A percentile compares a stretch with the other conserved stretches of the same genome.
phyloP scores from a whole-genome alignment of 2,113 vertebrate genomes.

The Triplophysa tibetana region DNA sequence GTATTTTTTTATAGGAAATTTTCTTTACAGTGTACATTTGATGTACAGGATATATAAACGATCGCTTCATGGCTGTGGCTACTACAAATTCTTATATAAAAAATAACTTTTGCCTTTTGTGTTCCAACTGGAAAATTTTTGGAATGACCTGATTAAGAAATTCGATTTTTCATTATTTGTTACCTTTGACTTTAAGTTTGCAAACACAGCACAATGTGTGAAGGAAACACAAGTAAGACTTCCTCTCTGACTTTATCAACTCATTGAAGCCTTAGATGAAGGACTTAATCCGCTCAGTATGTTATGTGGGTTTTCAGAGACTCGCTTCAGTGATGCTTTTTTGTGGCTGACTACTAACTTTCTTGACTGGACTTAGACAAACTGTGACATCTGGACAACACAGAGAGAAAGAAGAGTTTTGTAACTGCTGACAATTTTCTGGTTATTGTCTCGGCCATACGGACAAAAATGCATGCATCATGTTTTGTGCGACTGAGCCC shows the following conservation, averaged over 20 bases:
- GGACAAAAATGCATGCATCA: too few relatives aligned
- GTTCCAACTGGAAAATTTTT: too few relatives aligned
- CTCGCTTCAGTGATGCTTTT: slow-evolving; percentile 17
- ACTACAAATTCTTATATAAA: too few relatives aligned
- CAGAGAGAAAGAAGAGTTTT: not conserved
- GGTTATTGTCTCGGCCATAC: too few relatives aligned
- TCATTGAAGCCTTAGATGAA: slow-evolving; percentile 22
- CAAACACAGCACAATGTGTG: slow-evolving; percentile 24
- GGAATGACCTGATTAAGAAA: not conserved
- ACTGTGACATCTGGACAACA: not conserved
- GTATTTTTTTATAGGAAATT: too few relatives aligned
- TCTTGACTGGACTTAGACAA: not conserved
- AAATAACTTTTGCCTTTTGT: too few relatives aligned
- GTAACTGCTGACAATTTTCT: not conserved
- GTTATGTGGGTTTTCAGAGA: slow-evolving; percentile 15
- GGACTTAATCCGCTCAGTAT: slow-evolving; percentile 21
- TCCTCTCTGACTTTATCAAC: slow-evolving; percentile 23
- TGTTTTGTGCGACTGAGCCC: too few relatives aligned
- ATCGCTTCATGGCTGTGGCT: too few relatives aligned
- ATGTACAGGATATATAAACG: too few relatives aligned
- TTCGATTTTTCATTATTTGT: too few relatives aligned
- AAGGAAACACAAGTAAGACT: slow-evolving; percentile 11
- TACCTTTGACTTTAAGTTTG: not conserved
- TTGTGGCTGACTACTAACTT: not conserved
- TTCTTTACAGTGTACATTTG: too few relatives aligned